Evolutionary conservation across 1,140 invertebrate genomes (phyloP), one percentile per base, ranked within the genome.

Genomic region (Drosophila murphyi): DNA sequence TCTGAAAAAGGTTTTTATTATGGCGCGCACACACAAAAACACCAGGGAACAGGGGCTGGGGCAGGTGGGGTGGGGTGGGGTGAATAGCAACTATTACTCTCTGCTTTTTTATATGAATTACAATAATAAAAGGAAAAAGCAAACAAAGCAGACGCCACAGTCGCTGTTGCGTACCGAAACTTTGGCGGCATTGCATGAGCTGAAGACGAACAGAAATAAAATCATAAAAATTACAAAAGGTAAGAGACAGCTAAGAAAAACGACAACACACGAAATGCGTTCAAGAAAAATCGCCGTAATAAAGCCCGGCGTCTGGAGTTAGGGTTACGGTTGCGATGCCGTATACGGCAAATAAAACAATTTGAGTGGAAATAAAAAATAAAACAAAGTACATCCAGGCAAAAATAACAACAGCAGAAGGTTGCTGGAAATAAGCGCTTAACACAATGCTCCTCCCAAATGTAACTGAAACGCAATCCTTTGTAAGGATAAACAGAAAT

Each of bases 151-250:
- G 3, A n/a, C 39, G 43, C 35, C 45, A 55, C 57, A 61, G 51
- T 61, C 52, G 47, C 71, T 67, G 54, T 51, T 41, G 78, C 82
- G 73, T 81, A 78, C 87, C 67, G 69, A 79, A 72, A 71, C 51
- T 55, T 69, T 55, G 72, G 47, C 60, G 72, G 68, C 51, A 41
- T 39, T 35, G 61, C 47, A 28, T 41, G 35, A 69, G 73, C 35
- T 37, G 51, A 72, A 56, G 63, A 61, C 45, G 20, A 20, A 20
- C 20, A 45, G 61, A 76, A 89, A 90, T 85, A 85, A 89, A 81
- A 89, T 89, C 86, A 89, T 89, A 89, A 89, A 89, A 89, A 89
- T 89, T 89, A 89, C 81, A 89, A 90, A 89, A 89, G 85, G 85
- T 88, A 78, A 60, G 54, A 70, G 52, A 47, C 65, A 82, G 52